Evolutionary conservation across 2,888 invertebrate genomes (phyloP).

Genomic region (Noctuana brunneofusca): DNA sequence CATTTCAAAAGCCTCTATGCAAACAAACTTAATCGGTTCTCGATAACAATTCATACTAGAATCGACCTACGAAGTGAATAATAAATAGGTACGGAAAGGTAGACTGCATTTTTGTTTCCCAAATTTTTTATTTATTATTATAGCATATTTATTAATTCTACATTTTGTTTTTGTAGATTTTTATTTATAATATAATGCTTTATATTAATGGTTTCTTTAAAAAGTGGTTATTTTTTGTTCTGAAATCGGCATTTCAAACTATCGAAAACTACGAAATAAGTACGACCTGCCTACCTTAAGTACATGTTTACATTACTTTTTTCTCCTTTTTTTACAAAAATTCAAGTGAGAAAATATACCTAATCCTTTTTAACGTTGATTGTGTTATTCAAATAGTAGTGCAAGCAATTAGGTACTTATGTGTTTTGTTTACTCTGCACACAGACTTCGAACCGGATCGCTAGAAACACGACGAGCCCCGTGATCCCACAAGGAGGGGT

Average conservation of each 20-base stretch:
- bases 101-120: not conserved
- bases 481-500: constrained; percentile 77
- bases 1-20: constrained; percentile 72
- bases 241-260: too few species aligned
- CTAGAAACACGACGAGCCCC: constrained; percentile 66
- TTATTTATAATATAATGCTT: too few species aligned
- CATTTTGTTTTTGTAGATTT: too few species aligned
- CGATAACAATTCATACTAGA: constrained; percentile 12
- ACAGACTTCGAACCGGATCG: constrained; percentile 51
- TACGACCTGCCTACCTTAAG: too few species aligned
- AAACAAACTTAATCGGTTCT: constrained; percentile 44
- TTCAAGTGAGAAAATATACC: too few species aligned
- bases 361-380: not conserved
- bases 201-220: too few species aligned
- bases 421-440: constrained; percentile 36
- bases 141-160: not conserved
- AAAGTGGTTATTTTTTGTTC: too few species aligned
- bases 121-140: not conserved
- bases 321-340: too few species aligned
- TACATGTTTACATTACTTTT: too few species aligned
- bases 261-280: too few species aligned
- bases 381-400: constrained; percentile 5
- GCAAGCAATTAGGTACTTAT: constrained; percentile 14
- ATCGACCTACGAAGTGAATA: constrained; percentile 3
- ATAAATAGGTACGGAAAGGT: not conserved